Base-by-base conservation (phyloP, 2,113 vertebrate genomes). In the Cygnus atratus region DNA sequence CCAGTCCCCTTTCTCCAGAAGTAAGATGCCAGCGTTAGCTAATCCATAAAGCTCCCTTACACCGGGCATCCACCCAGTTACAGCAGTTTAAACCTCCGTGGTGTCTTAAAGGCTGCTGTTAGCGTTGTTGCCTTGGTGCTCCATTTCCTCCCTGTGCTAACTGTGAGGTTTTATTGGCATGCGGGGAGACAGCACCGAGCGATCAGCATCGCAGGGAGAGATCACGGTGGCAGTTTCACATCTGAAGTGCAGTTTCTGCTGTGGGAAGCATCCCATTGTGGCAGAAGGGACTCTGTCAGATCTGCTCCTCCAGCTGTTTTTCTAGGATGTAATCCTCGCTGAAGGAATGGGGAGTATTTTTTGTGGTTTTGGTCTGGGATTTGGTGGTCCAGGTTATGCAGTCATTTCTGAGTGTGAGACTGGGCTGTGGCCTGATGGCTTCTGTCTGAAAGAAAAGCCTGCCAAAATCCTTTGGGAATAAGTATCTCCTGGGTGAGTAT, bases 21-120 rank as follows among this genome's bases (percentile, higher is more conserved):
- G 85, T 81, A 75, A 63, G 88, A 86, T 93, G 95, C 85, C 82
- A 93, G 66, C 21, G 0, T 94, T 88, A 90, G 65, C 79, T 93
- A 96, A 97, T 88, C 88, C 80, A 72, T 77, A 94, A 96, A 94
- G 65, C 92, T 95, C 85, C 73, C 43, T 82, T 55, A n/a, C 1
- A 3, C 83, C 2, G 9, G 93, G 92, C 90, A 87, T 55, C 81
- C 88, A 79, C 90, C 83, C 92, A 96, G 80, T 75, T 59, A 52
- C 5, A 91, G 80, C 0, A 0, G 54, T 79, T 95, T 72, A 93
- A 95, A 91, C 74, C 86, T 92, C 88, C 15, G 0, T 7, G 66
- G 86, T 96, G 73, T 58, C 70, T 92, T 94, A 75, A 90, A 84
- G 1, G 3, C 83, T n/a, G 24, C 1, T 86, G 80, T 91, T 92